Evolutionary conservation across 1,140 invertebrate species (phyloP).

Genomic region (Acromyrmex charruanus): DNA sequence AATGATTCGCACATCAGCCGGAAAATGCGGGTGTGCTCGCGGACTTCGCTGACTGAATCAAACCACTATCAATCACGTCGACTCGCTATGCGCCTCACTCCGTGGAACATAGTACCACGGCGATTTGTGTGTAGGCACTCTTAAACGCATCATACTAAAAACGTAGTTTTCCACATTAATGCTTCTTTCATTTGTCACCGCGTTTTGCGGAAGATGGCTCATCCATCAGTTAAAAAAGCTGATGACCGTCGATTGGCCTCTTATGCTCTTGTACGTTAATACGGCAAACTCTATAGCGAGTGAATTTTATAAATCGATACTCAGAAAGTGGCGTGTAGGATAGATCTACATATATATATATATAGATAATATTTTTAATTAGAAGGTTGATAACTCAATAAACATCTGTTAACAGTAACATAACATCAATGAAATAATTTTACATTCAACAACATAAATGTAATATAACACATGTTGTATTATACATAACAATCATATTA

Average conservation of each 20-base stretch:
- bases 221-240: constrained; percentile 21
- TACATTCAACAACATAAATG: too few relatives aligned
- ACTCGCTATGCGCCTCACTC: constrained; percentile 51
- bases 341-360: not conserved
- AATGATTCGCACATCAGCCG: constrained; percentile 66
- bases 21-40: constrained; percentile 65
- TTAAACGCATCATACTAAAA: constrained; percentile 60
- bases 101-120: constrained; percentile 12
- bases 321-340: not conserved
- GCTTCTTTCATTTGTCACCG: constrained; percentile 64
- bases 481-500: too few relatives aligned
- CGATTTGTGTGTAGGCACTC: constrained; percentile 39
- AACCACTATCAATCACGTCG: constrained; percentile 69
- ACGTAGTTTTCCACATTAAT: constrained; percentile 63
- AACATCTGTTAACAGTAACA: too few relatives aligned
- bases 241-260: constrained; percentile 31
- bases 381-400: not conserved
- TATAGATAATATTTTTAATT: not conserved
- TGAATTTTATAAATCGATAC: not conserved
- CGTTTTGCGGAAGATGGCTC: constrained; percentile 25
- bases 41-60: constrained; percentile 67
- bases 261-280: constrained; percentile 1
- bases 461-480: too few relatives aligned
- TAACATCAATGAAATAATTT: too few relatives aligned
- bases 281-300: not conserved